A percentile compares a stretch with the other conserved stretches of the same genome.
Evolutionary conservation across 2,113 vertebrate species (phyloP).

Genomic region (Tiliqua scincoides): DNA sequence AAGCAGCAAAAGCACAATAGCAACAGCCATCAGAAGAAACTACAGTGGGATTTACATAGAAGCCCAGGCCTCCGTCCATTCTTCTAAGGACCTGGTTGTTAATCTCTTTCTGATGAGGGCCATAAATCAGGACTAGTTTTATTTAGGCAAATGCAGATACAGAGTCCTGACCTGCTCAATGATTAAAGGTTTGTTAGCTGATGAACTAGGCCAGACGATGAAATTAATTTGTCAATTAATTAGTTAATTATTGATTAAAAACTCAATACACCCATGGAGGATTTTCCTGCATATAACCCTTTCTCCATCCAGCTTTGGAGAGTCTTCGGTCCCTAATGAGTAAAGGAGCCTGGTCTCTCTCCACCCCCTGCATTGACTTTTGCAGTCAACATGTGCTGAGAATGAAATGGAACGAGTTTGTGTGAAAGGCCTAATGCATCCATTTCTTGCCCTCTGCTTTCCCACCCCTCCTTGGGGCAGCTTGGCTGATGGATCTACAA

Average conservation of each 20-base stretch:
- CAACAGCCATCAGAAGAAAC: slow-evolving; percentile 3
- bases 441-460: not conserved
- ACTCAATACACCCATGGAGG: slow-evolving; percentile 4
- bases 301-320: not conserved
- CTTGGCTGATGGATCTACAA: not conserved
- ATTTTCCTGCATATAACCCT: not conserved
- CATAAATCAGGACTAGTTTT: slow-evolving; percentile 14
- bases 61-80: slow-evolving; percentile 5
- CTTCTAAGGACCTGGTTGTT: slow-evolving; percentile 4
- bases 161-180: not conserved
- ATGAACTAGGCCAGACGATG: slow-evolving; percentile 22
- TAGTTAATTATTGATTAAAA: slow-evolving; percentile 36
- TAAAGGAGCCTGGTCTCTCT: not conserved
- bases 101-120: not conserved
- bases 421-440: not conserved
- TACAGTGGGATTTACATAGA: slow-evolving; percentile 22
- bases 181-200: slow-evolving; percentile 25
- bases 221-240: slow-evolving; percentile 34
- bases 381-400: not conserved
- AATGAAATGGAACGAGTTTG: not conserved
- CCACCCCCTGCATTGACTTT: not conserved
- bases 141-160: slow-evolving; percentile 15
- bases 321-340: not conserved
- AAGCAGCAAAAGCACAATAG: slow-evolving; percentile 48
- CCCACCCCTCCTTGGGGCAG: not conserved